A percentile compares a stretch with the other conserved stretches of the same genome.
Evolutionary conservation across 2,113 vertebrate species (phyloP).

Genomic region (Hyperopisus bebe): DNA sequence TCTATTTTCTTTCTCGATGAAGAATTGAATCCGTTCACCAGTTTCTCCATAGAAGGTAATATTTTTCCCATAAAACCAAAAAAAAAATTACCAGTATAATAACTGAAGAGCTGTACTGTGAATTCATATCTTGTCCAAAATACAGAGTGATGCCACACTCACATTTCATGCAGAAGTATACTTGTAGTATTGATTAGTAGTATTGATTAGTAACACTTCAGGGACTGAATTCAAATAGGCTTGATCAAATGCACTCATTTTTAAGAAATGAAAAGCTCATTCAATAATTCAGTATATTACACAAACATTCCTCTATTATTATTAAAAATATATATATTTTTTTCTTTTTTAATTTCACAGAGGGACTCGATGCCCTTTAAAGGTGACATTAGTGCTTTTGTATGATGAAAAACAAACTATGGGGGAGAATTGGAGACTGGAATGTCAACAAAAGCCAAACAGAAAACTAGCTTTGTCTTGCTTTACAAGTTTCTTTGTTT

Average conservation of each 20-base stretch:
- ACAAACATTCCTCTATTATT: neutral
- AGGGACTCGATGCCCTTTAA: constrained; percentile 1
- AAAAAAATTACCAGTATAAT: neutral
- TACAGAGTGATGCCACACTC: neutral
- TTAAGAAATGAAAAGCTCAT: constrained; percentile 6
- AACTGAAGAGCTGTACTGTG: neutral
- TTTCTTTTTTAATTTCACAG: neutral
- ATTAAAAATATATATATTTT: neutral
- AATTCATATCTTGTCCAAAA: constrained; percentile 1
- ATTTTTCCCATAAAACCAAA: neutral
- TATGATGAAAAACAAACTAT: constrained; percentile 1
- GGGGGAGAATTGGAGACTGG: neutral
- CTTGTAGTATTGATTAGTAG: neutral
- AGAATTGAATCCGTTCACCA: constrained; percentile 1
- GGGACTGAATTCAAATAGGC: constrained; percentile 3
- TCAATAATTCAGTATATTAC: neutral
- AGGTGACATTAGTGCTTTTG: constrained; percentile 1
- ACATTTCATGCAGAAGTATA: neutral
- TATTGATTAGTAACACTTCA: neutral
- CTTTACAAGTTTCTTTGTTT: neutral
- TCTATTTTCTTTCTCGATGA: neutral
- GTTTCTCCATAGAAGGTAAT: neutral
- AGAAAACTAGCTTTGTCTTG: neutral
- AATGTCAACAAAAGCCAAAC: neutral
- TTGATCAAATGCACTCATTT: neutral